Evolutionary conservation across 1,140 invertebrate species (phyloP).

Genomic region (Brachionus sp.): DNA sequence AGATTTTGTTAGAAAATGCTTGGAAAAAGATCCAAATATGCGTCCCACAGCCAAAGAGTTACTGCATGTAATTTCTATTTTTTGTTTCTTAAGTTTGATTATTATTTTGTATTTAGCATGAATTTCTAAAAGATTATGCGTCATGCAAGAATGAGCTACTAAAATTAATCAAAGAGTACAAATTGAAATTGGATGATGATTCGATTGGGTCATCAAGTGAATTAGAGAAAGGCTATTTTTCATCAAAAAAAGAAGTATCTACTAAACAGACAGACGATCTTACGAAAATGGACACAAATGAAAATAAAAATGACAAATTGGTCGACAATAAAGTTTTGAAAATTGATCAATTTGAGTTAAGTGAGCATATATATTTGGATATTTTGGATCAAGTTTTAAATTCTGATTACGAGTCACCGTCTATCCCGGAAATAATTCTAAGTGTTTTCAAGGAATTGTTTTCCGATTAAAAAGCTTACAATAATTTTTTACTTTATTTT

Average conservation of each 20-base stretch:
- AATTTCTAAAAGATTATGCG: not conserved
- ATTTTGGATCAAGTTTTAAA: slow-evolving; percentile 30
- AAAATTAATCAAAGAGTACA: not conserved
- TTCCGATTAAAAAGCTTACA: not conserved
- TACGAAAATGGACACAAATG: not conserved
- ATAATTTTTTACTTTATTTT: not conserved
- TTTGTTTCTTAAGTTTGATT: not conserved
- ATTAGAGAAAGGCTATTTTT: not conserved
- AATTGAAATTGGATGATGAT: not conserved
- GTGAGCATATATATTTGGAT: not conserved
- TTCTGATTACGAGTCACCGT: slow-evolving; percentile 35
- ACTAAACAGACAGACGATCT: not conserved
- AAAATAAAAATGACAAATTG: not conserved
- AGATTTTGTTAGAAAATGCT: slow-evolving; percentile 57
- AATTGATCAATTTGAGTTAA: not conserved
- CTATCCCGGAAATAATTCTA: slow-evolving; percentile 38
- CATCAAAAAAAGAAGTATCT: not conserved
- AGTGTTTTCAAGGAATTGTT: slow-evolving; percentile 12
- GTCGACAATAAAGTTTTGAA: not conserved
- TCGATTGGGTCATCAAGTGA: not conserved
- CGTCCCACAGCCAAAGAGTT: slow-evolving; percentile 90
- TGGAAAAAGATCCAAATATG: slow-evolving; percentile 65
- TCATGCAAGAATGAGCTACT: not conserved
- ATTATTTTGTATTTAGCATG: slow-evolving; percentile 11
- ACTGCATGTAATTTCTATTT: slow-evolving; percentile 56